Conservation (phyloP, 2,888 invertebrate species). For the Agrotis ipsilon region DNA sequence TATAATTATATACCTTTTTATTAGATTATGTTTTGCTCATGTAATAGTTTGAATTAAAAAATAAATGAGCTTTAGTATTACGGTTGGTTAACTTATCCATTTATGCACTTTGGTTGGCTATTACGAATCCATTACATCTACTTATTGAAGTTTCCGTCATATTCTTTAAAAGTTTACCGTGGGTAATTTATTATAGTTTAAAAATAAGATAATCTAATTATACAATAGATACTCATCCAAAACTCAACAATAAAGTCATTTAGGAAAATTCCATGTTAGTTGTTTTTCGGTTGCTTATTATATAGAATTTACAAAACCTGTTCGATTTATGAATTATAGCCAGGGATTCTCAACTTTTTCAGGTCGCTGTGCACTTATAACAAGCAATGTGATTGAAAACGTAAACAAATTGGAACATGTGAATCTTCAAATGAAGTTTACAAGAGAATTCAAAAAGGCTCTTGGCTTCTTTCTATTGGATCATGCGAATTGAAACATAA, state of each 20-base stretch:
- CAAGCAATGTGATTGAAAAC: too few relatives aligned
- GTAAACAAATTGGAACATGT: too few relatives aligned
- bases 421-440: too few relatives aligned
- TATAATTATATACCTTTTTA: background rate
- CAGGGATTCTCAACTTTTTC: too few relatives aligned
- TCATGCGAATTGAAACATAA: too few relatives aligned
- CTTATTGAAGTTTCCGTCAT: background rate
- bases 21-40: background rate
- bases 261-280: conserved; percentile 28
- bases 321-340: background rate
- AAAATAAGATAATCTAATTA: background rate
- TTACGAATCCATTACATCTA: background rate
- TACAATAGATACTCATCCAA: background rate
- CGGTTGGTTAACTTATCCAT: too few relatives aligned
- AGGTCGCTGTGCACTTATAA: too few relatives aligned
- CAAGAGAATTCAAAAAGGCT: too few relatives aligned
- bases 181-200: background rate
- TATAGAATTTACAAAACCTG: conserved; percentile 14
- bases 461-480: too few relatives aligned
- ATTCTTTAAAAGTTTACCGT: background rate
- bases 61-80: too few relatives aligned
- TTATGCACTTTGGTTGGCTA: too few relatives aligned
- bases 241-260: background rate
- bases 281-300: background rate
- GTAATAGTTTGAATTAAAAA: background rate